Evolutionary conservation across 2,888 invertebrate species (phyloP).

Genomic region (Tiliacea aurago): DNA sequence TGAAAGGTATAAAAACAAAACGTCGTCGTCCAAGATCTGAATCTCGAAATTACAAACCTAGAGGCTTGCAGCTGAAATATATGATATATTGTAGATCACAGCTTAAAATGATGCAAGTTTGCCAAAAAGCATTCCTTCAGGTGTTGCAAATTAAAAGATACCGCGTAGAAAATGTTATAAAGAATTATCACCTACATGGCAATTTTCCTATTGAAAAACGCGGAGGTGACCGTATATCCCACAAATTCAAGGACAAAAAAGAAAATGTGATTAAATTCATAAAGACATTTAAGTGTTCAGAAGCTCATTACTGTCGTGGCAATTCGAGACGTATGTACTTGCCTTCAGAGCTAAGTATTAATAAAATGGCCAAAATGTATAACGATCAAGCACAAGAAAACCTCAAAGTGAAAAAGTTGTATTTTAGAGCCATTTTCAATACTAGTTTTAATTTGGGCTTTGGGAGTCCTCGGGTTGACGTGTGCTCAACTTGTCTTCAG

Average conservation of each 20-base stretch:
- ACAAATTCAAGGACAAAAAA: constrained; percentile 1
- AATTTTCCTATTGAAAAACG: background rate
- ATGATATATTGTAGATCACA: constrained; percentile 4
- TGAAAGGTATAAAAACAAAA: constrained; percentile 11
- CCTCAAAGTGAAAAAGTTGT: constrained; percentile 3
- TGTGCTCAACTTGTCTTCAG: constrained; percentile 35
- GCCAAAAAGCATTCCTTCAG: constrained; percentile 16
- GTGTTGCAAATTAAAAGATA: background rate
- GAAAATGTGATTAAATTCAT: constrained; percentile 1
- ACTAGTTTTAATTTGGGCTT: constrained; percentile 51
- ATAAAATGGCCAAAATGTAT: constrained; percentile 9
- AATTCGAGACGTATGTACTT: constrained; percentile 15
- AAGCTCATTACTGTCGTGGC: constrained; percentile 8
- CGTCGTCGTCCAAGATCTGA: constrained; percentile 7
- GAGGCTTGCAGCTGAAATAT: background rate
- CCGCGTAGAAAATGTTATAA: constrained; percentile 8
- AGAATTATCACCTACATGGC: constrained; percentile 7
- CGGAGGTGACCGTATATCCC: too few relatives aligned
- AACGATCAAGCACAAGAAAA: constrained; percentile 7
- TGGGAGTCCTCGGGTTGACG: constrained; percentile 51
- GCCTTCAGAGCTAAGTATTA: constrained; percentile 11
- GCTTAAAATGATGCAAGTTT: constrained; percentile 11
- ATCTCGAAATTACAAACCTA: constrained; percentile 11
- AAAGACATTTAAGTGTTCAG: constrained; percentile 4
- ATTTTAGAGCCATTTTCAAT: constrained; percentile 39